phyloP scores from a whole-genome alignment of 2,113 vertebrate species.

The Protobothrops flavoviridis region DNA sequence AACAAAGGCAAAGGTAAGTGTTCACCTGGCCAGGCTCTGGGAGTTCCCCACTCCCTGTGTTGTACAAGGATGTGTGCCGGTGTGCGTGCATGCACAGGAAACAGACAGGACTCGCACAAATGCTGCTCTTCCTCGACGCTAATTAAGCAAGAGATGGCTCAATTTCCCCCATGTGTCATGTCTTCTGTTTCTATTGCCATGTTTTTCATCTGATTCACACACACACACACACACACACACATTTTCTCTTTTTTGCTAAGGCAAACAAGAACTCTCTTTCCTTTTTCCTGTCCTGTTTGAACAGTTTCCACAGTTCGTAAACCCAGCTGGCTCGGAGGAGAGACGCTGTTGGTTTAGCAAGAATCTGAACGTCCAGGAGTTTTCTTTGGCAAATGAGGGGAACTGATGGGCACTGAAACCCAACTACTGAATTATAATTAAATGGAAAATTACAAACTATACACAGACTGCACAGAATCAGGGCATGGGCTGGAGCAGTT shows the following conservation, averaged over 20 bases:
- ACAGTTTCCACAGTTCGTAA: not conserved
- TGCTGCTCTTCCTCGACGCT: not conserved
- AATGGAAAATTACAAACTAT: conserved; percentile 20
- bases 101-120: not conserved
- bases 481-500: not conserved
- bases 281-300: not conserved
- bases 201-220: not conserved
- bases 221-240: too few relatives aligned
- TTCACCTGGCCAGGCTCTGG: not conserved
- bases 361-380: not conserved
- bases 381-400: not conserved
- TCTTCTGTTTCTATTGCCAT: not conserved
- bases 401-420: not conserved
- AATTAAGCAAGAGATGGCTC: not conserved
- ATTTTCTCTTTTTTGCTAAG: not conserved
- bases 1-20: not conserved
- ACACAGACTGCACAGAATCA: not conserved
- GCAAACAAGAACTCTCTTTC: not conserved
- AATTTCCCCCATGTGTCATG: not conserved
- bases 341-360: conserved; percentile 2
- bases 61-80: not conserved
- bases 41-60: not conserved
- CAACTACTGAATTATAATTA: not conserved
- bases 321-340: not conserved
- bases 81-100: not conserved